Conservation (phyloP, 1,140 invertebrate species). For the Temnothorax longispinosus region DNA sequence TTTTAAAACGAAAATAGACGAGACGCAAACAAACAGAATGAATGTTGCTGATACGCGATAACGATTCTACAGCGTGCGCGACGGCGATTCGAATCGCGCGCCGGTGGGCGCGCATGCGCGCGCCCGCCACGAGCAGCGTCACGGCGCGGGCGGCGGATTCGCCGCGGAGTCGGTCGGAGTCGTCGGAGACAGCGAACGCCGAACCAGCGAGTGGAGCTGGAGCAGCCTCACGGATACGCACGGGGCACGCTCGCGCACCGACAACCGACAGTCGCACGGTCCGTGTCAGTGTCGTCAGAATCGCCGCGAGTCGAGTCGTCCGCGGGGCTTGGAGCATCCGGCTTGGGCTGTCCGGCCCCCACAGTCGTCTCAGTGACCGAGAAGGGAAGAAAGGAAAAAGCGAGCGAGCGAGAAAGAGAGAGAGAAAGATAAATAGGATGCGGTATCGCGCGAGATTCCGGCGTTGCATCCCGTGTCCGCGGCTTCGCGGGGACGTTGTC, state of each 20-base stretch:
- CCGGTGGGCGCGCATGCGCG: not conserved
- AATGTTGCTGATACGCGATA: too few species aligned
- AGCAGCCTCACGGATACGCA: conserved; percentile 10
- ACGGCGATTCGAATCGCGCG: conserved; percentile 1
- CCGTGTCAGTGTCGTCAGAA: conserved; percentile 67
- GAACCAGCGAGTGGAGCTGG: not conserved
- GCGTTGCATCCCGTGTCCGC: conserved; percentile 71
- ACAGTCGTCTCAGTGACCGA: not conserved
- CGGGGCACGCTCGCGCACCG: conserved; percentile 44
- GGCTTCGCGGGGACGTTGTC: conserved; percentile 68
- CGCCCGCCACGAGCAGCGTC: not conserved
- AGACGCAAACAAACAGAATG: not conserved
- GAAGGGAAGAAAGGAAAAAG: not conserved
- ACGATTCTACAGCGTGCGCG: too few species aligned
- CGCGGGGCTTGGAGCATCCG: conserved; percentile 10
- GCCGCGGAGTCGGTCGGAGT: too few species aligned
- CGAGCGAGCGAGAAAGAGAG: not conserved
- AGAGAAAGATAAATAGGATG: conserved; percentile 71
- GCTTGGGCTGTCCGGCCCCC: not conserved
- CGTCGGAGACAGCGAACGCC: not conserved
- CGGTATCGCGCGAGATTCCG: conserved; percentile 74
- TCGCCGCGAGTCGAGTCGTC: conserved; percentile 54
- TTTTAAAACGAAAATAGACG: not conserved
- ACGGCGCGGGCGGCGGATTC: conserved; percentile 18
- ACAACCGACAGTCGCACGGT: not conserved